These are phyloP conservation scores for Platyrinchus mystaceus DNA, from an alignment of 2,797 vertebrate species.

Conservation along the genomic window DNA sequence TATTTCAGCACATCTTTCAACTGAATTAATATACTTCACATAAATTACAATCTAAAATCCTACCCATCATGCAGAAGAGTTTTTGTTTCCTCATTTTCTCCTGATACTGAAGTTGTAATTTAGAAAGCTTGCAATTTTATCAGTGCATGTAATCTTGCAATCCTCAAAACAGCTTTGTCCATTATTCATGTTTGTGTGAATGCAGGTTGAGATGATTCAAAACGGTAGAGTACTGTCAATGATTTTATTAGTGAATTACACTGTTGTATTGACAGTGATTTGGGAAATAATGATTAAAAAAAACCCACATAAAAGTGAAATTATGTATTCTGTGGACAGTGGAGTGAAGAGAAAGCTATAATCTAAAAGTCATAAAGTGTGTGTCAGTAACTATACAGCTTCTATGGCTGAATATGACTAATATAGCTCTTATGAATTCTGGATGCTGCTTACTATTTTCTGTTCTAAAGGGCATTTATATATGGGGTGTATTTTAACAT, in stretches of 20 bases:
- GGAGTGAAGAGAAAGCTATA: background rate
- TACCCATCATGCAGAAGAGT: background rate
- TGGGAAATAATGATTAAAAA: constrained; percentile 2
- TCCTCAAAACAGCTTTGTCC: background rate
- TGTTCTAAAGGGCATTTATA: constrained; percentile 11
- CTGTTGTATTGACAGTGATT: background rate
- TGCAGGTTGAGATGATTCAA: background rate
- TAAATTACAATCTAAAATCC: background rate
- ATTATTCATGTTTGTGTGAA: background rate
- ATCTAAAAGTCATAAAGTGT: background rate
- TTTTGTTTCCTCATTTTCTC: background rate
- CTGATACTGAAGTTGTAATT: background rate
- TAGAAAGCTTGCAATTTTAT: background rate
- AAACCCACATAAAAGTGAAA: background rate
- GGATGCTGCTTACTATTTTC: background rate
- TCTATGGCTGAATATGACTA: background rate
- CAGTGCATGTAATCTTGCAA: background rate
- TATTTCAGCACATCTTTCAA: background rate
- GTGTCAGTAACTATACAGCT: background rate
- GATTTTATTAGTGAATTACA: background rate
- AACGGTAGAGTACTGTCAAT: background rate
- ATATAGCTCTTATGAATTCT: background rate
- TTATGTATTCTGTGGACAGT: background rate
- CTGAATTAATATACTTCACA: background rate
- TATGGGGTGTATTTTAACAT: background rate